These are phyloP conservation scores for Nebria ingens DNA, from an alignment of 1,140 invertebrate genomes.

Conservation along the genomic window DNA sequence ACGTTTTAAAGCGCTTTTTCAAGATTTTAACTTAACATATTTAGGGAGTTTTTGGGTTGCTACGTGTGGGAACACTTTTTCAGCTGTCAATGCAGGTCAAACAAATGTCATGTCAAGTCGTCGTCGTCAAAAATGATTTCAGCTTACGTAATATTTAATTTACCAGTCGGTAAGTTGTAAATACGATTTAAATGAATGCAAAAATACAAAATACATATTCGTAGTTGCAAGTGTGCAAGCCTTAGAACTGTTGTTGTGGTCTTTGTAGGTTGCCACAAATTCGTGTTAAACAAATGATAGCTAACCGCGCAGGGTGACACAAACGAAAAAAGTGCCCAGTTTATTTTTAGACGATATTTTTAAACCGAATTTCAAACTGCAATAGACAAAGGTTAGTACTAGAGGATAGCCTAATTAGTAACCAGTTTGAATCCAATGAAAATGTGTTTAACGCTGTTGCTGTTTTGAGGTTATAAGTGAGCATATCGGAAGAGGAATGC, in stretches of 20 bases:
- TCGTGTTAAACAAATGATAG: background rate
- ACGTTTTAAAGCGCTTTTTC: no score
- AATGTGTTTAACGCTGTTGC: no score
- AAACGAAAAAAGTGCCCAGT: background rate
- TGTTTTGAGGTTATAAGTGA: no score
- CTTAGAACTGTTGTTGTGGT: no score
- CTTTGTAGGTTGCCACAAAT: background rate
- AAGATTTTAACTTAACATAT: no score
- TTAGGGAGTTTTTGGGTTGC: no score
- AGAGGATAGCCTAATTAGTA: no score
- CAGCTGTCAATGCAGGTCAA: background rate
- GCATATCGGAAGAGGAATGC: no score
- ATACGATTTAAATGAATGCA: background rate
- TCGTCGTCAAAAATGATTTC: background rate
- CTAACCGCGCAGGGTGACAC: background rate
- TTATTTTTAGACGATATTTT: background rate
- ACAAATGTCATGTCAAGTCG: background rate
- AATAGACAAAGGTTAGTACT: no score
- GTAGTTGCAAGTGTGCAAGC: background rate
- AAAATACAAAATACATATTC: background rate
- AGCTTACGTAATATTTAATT: background rate
- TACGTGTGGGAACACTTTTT: no score
- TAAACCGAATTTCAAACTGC: no score
- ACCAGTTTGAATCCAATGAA: no score
- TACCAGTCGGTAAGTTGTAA: background rate